Conservation (phyloP, 2,113 vertebrate species). For the Pteropus alecto region DNA sequence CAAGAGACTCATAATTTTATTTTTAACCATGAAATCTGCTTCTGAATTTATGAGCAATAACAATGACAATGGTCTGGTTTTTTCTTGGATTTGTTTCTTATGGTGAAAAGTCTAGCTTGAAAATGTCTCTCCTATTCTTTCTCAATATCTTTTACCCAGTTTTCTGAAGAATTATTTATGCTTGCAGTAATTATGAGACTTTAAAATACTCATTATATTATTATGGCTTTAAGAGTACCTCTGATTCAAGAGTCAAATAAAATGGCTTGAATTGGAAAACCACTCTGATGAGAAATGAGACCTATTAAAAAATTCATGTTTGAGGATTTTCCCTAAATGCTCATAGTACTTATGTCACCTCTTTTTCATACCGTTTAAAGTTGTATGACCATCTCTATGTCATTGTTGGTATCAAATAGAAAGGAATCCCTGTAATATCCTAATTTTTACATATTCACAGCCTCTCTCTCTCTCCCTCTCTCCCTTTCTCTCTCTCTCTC, state of each 20-base stretch:
- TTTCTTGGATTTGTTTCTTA: not conserved
- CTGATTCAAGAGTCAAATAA: slow-evolving; percentile 5
- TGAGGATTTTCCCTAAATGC: not conserved
- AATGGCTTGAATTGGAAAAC: slow-evolving; percentile 19
- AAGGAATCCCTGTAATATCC: not conserved
- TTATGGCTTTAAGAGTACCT: not conserved
- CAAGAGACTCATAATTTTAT: slow-evolving; percentile 48
- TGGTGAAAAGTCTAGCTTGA: slow-evolving; percentile 21
- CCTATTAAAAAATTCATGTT: not conserved
- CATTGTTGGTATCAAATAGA: not conserved
- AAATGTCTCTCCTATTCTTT: slow-evolving; percentile 12
- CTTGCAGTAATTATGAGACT: not conserved
- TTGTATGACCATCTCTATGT: not conserved
- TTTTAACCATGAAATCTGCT: not conserved
- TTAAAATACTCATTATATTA: not conserved
- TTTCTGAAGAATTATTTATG: not conserved
- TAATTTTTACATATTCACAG: not conserved
- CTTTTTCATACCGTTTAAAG: not conserved
- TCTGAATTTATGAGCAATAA: slow-evolving; percentile 29
- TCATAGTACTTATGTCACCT: not conserved
- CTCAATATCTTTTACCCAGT: not conserved
- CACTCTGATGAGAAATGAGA: not conserved
- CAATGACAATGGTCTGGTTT: slow-evolving; percentile 2
- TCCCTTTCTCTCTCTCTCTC: no score
- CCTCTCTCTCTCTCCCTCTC: no score